phyloP scores from a whole-genome alignment of 2,888 invertebrate species.

The Deladenus siricidicola region DNA sequence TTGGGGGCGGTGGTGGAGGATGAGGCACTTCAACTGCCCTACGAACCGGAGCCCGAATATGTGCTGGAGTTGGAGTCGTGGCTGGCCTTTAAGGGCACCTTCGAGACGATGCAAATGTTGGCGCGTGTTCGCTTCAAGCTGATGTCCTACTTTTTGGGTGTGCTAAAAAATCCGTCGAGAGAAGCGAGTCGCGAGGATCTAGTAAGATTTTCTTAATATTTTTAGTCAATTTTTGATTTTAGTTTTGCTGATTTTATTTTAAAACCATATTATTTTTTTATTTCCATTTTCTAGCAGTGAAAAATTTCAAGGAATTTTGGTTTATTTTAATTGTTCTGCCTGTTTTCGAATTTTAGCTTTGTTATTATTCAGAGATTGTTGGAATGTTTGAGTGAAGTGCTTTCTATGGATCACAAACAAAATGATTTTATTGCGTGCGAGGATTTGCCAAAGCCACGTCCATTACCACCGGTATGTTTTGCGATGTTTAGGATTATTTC shows the following conservation, averaged over 20 bases:
- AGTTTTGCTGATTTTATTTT: slow-evolving; percentile 14
- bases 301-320: too few relatives aligned
- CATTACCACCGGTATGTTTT: too few relatives aligned
- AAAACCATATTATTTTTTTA: too few relatives aligned
- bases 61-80: slow-evolving; percentile 28
- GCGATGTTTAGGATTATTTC: too few relatives aligned
- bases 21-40: too few relatives aligned
- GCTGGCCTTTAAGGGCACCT: slow-evolving; percentile 27
- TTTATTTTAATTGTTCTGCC: too few relatives aligned
- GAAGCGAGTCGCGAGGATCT: slow-evolving; percentile 3
- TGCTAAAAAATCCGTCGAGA: slow-evolving; percentile 26
- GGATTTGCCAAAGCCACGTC: slow-evolving; percentile 19
- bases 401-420: slow-evolving; percentile 6
- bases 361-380: slow-evolving; percentile 10
- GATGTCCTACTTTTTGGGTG: slow-evolving; percentile 45
- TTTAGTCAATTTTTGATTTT: neutral
- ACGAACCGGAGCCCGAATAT: slow-evolving; percentile 15
- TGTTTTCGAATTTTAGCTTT: neutral
- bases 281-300: neutral
- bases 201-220: neutral
- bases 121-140: slow-evolving; percentile 38
- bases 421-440: slow-evolving; percentile 13
- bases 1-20: neutral
- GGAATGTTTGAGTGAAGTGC: slow-evolving; percentile 19
- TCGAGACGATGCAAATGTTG: slow-evolving; percentile 28